These are phyloP conservation scores for Tethea ocularis DNA, from an alignment of 2,888 invertebrate genomes.

Conservation along the genomic window DNA sequence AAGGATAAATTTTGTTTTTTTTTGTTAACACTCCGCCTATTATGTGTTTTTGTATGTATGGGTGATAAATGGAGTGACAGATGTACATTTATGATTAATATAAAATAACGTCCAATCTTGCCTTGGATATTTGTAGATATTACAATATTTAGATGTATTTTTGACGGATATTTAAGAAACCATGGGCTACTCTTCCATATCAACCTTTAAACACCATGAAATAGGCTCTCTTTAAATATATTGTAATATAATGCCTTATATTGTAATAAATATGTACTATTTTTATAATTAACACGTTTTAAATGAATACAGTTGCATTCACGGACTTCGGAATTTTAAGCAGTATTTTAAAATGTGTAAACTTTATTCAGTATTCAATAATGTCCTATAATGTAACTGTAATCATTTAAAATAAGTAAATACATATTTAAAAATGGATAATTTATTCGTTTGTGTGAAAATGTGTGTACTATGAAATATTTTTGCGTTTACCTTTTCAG, in stretches of 20 bases:
- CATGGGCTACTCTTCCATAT: neutral
- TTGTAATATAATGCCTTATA: neutral
- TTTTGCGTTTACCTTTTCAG: neutral
- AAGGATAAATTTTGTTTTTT: constrained; percentile 43
- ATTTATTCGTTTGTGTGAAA: constrained; percentile 1
- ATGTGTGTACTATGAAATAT: neutral
- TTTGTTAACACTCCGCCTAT: constrained; percentile 69
- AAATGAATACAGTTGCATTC: neutral
- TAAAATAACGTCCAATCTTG: constrained; percentile 39
- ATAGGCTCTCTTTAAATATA: neutral
- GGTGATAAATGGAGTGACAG: constrained; percentile 18
- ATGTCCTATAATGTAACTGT: neutral
- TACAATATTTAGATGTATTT: constrained; percentile 37
- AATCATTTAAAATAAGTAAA: neutral
- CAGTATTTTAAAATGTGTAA: too few relatives aligned
- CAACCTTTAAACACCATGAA: neutral
- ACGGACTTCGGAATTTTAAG: neutral
- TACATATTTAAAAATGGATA: neutral
- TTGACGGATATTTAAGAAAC: constrained; percentile 20
- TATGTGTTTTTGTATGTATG: constrained; percentile 34
- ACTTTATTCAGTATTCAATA: neutral
- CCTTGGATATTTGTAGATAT: constrained; percentile 27
- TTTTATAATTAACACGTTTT: neutral
- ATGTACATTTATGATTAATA: constrained; percentile 25
- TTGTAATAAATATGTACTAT: neutral